Evolutionary conservation across 2,113 vertebrate species (phyloP).

Genomic region (Ctenodactylus gundi): DNA sequence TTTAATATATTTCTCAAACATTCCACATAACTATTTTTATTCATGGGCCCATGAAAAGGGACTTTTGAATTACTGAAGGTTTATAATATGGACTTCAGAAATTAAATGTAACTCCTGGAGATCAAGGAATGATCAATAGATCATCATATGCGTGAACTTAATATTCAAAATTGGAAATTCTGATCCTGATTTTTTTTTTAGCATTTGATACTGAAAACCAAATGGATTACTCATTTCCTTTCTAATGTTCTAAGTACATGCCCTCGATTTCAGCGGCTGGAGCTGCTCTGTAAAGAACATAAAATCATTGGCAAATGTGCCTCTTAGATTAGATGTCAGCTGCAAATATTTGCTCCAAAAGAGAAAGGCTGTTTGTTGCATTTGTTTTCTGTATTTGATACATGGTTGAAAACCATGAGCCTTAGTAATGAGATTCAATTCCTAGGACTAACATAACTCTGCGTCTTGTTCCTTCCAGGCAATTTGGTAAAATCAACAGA

Average conservation of each 20-base stretch:
- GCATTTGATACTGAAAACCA: not conserved
- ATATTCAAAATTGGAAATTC: constrained; percentile 17
- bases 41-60: not conserved
- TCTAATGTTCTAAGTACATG: not conserved
- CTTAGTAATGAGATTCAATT: not conserved
- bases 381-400: not conserved
- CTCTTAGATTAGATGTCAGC: not conserved
- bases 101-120: too few species aligned
- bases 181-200: not conserved
- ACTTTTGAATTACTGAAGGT: not conserved
- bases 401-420: not conserved
- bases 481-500: not conserved
- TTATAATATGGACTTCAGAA: not conserved
- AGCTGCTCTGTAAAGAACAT: not conserved
- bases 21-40: not conserved
- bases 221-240: not conserved
- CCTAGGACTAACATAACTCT: not conserved
- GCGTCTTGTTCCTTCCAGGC: not conserved
- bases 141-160: not conserved
- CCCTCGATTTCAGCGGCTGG: not conserved
- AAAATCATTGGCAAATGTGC: not conserved
- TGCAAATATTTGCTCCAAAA: not conserved
- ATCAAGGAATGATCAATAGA: not conserved
- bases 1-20: not conserved
- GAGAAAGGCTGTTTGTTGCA: not conserved